Conservation (phyloP, 2,888 invertebrate species). For the Drosophila antonietae region DNA sequence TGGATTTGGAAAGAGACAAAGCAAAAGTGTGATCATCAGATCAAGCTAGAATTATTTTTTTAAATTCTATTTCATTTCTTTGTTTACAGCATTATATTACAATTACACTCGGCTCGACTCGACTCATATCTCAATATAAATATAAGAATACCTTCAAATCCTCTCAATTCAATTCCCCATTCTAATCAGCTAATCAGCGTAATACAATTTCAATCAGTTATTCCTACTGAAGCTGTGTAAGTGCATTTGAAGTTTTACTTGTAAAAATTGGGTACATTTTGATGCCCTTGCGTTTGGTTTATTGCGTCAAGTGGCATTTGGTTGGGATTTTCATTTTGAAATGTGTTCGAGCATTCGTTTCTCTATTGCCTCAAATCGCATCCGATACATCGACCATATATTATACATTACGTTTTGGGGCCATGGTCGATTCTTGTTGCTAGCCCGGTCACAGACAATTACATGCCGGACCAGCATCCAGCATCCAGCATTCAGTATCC, state of each 20-base stretch:
- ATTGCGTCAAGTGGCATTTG: constrained; percentile 81
- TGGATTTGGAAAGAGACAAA: no score
- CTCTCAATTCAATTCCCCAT: neutral
- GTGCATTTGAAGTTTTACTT: constrained; percentile 25
- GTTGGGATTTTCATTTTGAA: constrained; percentile 79
- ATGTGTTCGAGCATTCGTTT: constrained; percentile 65
- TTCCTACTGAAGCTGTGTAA: constrained; percentile 5
- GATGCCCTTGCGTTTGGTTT: constrained; percentile 67
- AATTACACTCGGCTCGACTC: no score
- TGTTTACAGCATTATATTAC: no score
- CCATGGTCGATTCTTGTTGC: constrained; percentile 35
- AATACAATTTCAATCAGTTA: neutral
- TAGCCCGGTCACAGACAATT: constrained; percentile 72
- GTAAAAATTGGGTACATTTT: constrained; percentile 1
- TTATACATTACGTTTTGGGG: constrained; percentile 68
- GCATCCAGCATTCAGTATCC: neutral
- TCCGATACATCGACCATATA: constrained; percentile 70
- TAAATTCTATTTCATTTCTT: no score
- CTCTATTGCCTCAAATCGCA: constrained; percentile 71
- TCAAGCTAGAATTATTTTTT: no score
- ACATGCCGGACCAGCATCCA: constrained; percentile 56
- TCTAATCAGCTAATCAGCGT: neutral
- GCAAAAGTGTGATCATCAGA: neutral
- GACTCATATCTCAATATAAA: no score
- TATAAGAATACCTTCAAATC: no score